Evolutionary conservation across 2,888 invertebrate genomes (phyloP).

Genomic region (Taphrorychus bicolor): DNA sequence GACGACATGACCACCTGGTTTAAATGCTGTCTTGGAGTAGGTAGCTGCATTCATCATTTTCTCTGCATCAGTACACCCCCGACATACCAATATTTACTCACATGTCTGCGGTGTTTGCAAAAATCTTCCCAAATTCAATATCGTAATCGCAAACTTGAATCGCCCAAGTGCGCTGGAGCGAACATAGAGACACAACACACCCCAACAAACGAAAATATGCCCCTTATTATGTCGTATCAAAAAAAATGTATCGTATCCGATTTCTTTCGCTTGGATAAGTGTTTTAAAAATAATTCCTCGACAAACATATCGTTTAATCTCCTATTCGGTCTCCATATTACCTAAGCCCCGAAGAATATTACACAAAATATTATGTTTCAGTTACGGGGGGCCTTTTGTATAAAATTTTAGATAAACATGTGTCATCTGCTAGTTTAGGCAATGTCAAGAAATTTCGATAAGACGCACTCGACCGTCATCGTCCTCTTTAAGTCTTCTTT

Average conservation of each 20-base stretch:
- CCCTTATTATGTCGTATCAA: slow-evolving; percentile 31
- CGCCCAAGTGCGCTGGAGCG: slow-evolving; percentile 19
- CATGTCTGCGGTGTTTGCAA: background rate
- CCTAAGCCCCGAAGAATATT: slow-evolving; percentile 49
- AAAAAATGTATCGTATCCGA: slow-evolving; percentile 47
- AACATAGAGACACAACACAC: slow-evolving; percentile 23
- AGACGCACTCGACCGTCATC: slow-evolving; percentile 49
- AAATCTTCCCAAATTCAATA: slow-evolving; percentile 14
- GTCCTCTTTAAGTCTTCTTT: slow-evolving; percentile 34
- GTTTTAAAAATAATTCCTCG: slow-evolving; percentile 49
- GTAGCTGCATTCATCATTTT: too few species aligned
- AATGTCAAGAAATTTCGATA: slow-evolving; percentile 50
- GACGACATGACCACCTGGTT: too few species aligned
- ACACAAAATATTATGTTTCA: slow-evolving; percentile 54
- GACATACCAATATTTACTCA: slow-evolving; percentile 20
- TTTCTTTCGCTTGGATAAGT: slow-evolving; percentile 50
- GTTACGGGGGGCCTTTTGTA: slow-evolving; percentile 44
- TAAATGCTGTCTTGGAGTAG: too few species aligned
- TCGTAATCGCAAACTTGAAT: slow-evolving; percentile 27
- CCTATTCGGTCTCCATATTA: slow-evolving; percentile 45
- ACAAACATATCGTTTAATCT: slow-evolving; percentile 53
- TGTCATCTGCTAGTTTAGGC: slow-evolving; percentile 49
- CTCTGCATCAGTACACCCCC: too few species aligned
- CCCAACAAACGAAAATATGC: slow-evolving; percentile 38
- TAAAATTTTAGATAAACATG: slow-evolving; percentile 51